phyloP scores from a whole-genome alignment of 1,140 invertebrate species.

The Ladona fulva region DNA sequence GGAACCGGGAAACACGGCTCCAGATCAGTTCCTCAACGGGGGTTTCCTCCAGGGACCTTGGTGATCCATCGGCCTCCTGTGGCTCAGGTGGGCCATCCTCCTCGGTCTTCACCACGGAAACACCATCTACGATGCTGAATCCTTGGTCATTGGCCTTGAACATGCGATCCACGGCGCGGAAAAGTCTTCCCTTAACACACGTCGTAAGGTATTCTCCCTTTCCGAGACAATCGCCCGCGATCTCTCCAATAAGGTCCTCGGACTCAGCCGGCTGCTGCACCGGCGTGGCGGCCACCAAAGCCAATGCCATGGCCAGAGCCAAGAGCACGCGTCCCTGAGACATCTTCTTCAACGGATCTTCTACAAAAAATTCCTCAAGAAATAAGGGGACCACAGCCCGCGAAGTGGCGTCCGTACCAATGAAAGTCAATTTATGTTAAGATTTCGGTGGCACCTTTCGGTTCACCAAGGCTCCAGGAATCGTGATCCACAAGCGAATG shows the following conservation, averaged over 20 bases:
- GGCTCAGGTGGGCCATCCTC: neutral
- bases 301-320: neutral
- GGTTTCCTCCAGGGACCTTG: neutral
- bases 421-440: neutral
- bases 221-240: neutral
- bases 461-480: neutral
- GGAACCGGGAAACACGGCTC: constrained; percentile 58
- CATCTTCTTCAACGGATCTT: no score
- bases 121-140: neutral
- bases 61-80: neutral
- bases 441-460: neutral
- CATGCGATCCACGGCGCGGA: neutral
- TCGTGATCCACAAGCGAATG: constrained; percentile 7
- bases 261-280: neutral
- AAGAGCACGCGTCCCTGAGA: neutral
- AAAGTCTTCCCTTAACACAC: neutral
- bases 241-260: neutral
- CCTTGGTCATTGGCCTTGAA: neutral
- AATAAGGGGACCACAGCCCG: no score
- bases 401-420: neutral
- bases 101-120: neutral
- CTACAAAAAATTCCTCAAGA: no score
- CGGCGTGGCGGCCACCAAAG: neutral
- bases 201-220: neutral
- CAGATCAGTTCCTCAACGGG: constrained; percentile 51